Percentiles rank a stretch among this genome's conserved stretches.
These are phyloP conservation scores for Heteronetta atricapilla DNA, from an alignment of 2,113 vertebrate species.

Conservation along the genomic window DNA sequence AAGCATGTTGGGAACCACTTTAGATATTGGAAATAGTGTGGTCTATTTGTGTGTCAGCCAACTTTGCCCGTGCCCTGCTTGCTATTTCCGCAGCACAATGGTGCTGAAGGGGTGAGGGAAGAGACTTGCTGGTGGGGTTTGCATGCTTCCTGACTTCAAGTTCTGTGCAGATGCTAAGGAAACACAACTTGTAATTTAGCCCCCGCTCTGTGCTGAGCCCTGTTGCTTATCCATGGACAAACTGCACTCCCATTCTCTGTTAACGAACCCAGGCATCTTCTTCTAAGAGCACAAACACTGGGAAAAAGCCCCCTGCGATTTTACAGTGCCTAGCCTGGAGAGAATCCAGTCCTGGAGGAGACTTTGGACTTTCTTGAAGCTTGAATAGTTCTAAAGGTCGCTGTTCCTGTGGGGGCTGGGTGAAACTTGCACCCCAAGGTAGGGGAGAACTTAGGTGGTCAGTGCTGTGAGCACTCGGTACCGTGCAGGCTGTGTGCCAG, in stretches of 20 bases:
- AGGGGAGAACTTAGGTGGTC: not conserved
- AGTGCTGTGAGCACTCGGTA: not conserved
- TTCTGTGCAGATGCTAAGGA: rapidly evolving
- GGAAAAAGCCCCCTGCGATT: not conserved
- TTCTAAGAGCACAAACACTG: not conserved
- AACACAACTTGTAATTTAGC: not conserved
- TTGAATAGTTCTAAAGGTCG: not conserved
- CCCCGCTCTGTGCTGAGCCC: rapidly evolving
- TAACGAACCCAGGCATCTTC: not conserved
- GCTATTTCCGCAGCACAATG: rapidly evolving
- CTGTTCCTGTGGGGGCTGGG: not conserved
- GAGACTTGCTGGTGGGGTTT: not conserved
- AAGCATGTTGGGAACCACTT: not conserved
- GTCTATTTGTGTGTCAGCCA: rapidly evolving
- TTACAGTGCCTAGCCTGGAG: not conserved
- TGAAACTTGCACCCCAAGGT: not conserved
- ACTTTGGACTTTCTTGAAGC: constrained; percentile 19
- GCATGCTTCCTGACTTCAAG: not conserved
- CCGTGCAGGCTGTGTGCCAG: rapidly evolving
- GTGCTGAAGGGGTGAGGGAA: not conserved
- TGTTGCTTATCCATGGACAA: not conserved
- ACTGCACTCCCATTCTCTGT: not conserved
- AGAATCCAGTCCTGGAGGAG: not conserved
- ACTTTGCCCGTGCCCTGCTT: not conserved
- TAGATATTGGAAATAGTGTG: rapidly evolving